Base-by-base conservation (phyloP, 2,888 invertebrate species). In the Abscondita cerata region DNA sequence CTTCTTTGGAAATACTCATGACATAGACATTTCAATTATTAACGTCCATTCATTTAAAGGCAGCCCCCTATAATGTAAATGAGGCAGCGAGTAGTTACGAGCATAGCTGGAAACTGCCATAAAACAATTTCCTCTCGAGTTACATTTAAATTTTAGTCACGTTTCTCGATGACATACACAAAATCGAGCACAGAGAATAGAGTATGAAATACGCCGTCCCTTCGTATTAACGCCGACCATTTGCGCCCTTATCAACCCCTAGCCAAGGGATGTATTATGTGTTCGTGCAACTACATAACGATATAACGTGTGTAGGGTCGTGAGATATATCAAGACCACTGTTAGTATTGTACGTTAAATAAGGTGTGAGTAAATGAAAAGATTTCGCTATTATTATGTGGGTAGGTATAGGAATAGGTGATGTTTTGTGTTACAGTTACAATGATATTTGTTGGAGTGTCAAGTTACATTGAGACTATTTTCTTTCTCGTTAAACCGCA, bases 121-220 rank as follows among this genome's bases (percentile, higher is more conserved):
- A 78, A 78, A 79, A 79, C 78, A 78, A 79, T 79, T 79, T 79
- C 76, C 77, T 75, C 72, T 73, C 62, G 70, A 70, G 70, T 67
- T 68, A 69, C 73, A 75, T 78, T 78, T 74, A 70, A 65, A 78
- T 76, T 78, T 76, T 76, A 77, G 76, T 78, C 80, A 79, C 80
- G 80, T 79, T 76, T 73, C 75, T 76, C 76, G 77, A 76, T 79
- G 78, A 78, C 79, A 76, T 78, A 75, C 74, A 76, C 75, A 76
- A 77, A 77, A 78, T 77, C 75, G 77, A 77, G 76, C 76, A 68
- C 56, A 72, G 73, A 75, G 76, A 76, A 75, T 74, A 73, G 75
- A 72, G 76, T 73, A 73, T 72, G 75, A 74, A 74, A 75, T 70
- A 72, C 69, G 68, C 72, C 72, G 70, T 71, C 73, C 75, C 74